Evolutionary conservation across 2,888 invertebrate species (phyloP).

Genomic region (Tromatobia lineatoria): DNA sequence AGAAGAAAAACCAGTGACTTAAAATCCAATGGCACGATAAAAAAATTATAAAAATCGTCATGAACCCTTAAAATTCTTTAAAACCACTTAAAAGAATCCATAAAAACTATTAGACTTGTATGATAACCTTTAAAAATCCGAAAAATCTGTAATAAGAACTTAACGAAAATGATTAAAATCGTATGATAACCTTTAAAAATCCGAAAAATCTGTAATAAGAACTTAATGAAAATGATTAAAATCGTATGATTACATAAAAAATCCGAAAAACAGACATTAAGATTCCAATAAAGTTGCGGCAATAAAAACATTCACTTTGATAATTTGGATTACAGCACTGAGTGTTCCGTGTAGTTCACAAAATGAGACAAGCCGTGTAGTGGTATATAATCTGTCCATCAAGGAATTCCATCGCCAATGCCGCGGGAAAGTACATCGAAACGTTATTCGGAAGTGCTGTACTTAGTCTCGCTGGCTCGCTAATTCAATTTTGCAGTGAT

Average conservation of each 20-base stretch:
- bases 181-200: no score
- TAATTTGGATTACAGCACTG: neutral
- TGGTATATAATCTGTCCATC: neutral
- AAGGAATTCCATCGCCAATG: constrained; percentile 14
- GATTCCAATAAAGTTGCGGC: no score
- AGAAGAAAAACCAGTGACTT: constrained; percentile 12
- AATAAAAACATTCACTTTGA: no score
- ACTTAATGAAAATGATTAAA: neutral
- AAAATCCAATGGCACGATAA: neutral
- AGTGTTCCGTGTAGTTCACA: neutral
- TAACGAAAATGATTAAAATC: neutral
- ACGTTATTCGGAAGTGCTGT: constrained; percentile 39
- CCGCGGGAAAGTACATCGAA: constrained; percentile 23
- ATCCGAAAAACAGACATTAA: no score
- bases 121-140: no score
- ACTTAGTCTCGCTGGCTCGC: constrained; percentile 8
- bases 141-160: neutral
- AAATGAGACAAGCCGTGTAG: neutral
- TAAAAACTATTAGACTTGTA: no score
- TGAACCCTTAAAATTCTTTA: neutral
- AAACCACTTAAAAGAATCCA: neutral
- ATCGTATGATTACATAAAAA: neutral
- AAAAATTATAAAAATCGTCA: neutral
- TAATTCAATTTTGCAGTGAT: constrained; percentile 14
- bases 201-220: no score